Evolutionary conservation across 1,140 invertebrate species (phyloP).

Genomic region (Ceratosolen fusciceps): DNA sequence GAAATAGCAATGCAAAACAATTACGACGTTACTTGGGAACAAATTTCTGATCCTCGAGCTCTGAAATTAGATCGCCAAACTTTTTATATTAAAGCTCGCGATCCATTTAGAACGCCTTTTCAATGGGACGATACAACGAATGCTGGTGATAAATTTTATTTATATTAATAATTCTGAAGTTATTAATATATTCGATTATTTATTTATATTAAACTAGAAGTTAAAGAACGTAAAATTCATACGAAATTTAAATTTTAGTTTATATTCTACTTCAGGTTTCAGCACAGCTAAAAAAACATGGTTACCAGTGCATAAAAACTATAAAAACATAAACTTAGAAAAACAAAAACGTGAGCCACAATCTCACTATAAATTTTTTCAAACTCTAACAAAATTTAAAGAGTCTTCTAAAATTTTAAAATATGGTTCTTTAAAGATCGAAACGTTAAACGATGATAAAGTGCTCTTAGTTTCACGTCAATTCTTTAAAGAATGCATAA

Average conservation of each 20-base stretch:
- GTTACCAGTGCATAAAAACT: conserved; percentile 75
- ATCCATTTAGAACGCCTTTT: conserved; percentile 78
- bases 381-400: conserved; percentile 67
- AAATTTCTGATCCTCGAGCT: conserved; percentile 67
- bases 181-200: too few relatives aligned
- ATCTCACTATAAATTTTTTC: conserved; percentile 74
- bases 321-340: conserved; percentile 73
- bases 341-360: conserved; percentile 58
- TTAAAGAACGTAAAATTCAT: too few relatives aligned
- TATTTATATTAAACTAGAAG: too few relatives aligned
- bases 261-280: conserved; percentile 65
- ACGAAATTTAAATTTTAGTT: too few relatives aligned
- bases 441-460: background rate
- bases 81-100: conserved; percentile 66
- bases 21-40: conserved; percentile 70
- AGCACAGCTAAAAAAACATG: conserved; percentile 70
- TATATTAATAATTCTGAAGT: too few relatives aligned
- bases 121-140: conserved; percentile 78
- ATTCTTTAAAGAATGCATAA: too few relatives aligned
- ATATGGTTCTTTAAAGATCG: conserved; percentile 53
- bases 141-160: conserved; percentile 65
- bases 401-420: conserved; percentile 60
- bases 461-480: too few relatives aligned
- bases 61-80: conserved; percentile 61
- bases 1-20: conserved; percentile 77